These are phyloP conservation scores for Anguilla obscura DNA, from an alignment of 2,797 vertebrate genomes.

Conservation along the genomic window DNA sequence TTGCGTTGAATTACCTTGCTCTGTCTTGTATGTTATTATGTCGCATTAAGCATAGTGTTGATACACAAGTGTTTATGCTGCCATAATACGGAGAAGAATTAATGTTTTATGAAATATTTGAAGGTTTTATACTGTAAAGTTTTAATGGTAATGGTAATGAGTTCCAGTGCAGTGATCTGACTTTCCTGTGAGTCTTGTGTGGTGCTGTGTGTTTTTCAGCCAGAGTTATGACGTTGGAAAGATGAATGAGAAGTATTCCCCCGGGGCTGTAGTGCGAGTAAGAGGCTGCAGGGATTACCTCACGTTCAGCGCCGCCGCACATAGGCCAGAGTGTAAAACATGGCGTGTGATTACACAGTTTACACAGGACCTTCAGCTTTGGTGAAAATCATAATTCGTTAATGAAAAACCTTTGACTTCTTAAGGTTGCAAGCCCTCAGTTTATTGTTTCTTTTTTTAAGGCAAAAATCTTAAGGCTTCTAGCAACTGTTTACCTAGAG, in stretches of 20 bases:
- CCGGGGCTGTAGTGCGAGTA: conserved; percentile 79
- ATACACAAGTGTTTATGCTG: not conserved
- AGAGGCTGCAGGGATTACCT: conserved; percentile 36
- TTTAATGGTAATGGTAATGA: not conserved
- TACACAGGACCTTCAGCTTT: not conserved
- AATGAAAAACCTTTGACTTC: not conserved
- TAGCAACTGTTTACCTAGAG: conserved; percentile 83
- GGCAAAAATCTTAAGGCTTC: conserved; percentile 84
- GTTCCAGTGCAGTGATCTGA: no score
- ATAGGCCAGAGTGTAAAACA: not conserved
- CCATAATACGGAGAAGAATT: not conserved
- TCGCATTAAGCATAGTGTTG: not conserved
- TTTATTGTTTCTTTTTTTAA: conserved; percentile 56
- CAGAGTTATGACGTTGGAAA: conserved; percentile 90
- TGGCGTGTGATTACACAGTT: no score
- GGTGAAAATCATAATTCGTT: not conserved
- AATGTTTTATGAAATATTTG: not conserved
- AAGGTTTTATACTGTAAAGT: not conserved
- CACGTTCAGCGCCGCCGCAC: not conserved
- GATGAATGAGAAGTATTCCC: conserved; percentile 69
- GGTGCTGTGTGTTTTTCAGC: conserved; percentile 59
- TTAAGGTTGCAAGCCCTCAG: not conserved
- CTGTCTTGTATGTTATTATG: no score
- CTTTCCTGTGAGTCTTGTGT: not conserved
- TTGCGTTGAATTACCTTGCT: no score